phyloP scores from a whole-genome alignment of 2,113 vertebrate genomes.

The Ellobius talpinus region DNA sequence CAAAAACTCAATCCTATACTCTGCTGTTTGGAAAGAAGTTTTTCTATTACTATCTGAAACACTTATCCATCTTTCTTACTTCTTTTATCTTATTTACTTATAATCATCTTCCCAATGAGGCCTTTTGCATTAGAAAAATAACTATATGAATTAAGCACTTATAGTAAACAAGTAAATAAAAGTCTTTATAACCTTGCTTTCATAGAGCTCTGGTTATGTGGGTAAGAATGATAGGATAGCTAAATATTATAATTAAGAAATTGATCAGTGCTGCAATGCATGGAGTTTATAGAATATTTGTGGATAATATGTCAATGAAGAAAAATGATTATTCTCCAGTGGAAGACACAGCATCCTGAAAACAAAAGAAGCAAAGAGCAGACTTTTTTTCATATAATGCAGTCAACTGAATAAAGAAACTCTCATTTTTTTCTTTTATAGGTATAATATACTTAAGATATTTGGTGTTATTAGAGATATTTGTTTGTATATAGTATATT shows the following conservation, averaged over 20 bases:
- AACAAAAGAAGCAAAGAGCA: too few species aligned
- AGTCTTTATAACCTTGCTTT: not conserved
- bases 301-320: too few species aligned
- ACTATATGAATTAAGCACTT: not conserved
- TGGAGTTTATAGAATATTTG: too few species aligned
- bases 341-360: too few species aligned
- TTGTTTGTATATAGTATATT: too few species aligned
- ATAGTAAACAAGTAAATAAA: not conserved
- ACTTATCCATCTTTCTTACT: not conserved
- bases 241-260: not conserved
- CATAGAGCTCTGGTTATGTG: not conserved
- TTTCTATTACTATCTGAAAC: not conserved
- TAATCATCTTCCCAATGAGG: not conserved
- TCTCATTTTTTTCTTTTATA: too few species aligned
- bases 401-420: too few species aligned
- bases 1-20: not conserved
- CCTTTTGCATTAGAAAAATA: not conserved
- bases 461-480: too few species aligned
- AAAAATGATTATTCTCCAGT: too few species aligned
- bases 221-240: not conserved
- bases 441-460: too few species aligned
- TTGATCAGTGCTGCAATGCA: not conserved
- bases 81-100: not conserved
- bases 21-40: not conserved
- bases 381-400: too few species aligned